Evolutionary conservation across 2,113 vertebrate genomes (phyloP).

Genomic region (Sylvilagus bachmani): DNA sequence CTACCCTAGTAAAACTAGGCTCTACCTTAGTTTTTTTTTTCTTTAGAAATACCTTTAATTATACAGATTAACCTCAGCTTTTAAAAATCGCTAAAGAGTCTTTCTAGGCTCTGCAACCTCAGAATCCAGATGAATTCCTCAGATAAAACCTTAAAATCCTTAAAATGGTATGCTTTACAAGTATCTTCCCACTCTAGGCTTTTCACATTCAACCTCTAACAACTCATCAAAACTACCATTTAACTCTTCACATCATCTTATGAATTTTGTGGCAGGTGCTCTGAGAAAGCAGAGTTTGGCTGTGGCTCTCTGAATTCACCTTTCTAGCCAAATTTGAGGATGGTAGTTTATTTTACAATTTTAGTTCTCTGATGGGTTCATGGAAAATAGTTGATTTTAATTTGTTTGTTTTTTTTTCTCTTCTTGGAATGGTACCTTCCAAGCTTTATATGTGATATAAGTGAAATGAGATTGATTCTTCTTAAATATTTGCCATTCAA

Average conservation of each 20-base stretch:
- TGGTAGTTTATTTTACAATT: background rate
- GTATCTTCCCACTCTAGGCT: background rate
- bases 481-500: background rate
- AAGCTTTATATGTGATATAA: background rate
- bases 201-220: background rate
- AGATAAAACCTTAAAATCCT: background rate
- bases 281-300: background rate
- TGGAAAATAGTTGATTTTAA: background rate
- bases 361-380: background rate
- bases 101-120: background rate
- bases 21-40: background rate
- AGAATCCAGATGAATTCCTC: background rate
- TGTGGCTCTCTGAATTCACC: background rate
- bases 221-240: background rate
- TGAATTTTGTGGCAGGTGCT: background rate
- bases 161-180: background rate
- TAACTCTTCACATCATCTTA: background rate
- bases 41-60: too few species aligned
- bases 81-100: background rate
- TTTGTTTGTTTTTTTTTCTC: background rate
- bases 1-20: too few species aligned
- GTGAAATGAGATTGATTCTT: background rate
- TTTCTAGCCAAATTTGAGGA: background rate
- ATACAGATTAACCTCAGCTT: background rate
- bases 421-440: background rate